Percentiles rank a stretch among this genome's conserved stretches.
These are phyloP conservation scores for Gymnothorax javanicus DNA, from an alignment of 2,797 vertebrate genomes.

Conservation along the genomic window DNA sequence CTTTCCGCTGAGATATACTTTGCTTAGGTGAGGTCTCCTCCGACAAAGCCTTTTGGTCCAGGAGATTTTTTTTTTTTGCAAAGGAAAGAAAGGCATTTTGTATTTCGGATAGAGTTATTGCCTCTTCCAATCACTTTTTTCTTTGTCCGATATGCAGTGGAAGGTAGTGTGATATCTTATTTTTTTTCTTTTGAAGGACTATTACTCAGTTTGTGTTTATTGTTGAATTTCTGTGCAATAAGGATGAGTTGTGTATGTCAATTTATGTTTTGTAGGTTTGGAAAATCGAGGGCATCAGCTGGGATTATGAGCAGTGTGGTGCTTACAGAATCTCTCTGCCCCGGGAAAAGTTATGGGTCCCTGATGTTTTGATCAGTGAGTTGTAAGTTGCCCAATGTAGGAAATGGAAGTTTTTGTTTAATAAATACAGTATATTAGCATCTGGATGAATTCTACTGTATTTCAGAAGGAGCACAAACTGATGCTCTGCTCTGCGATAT, in stretches of 20 bases:
- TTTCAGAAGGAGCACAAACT: not conserved
- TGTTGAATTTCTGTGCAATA: not conserved
- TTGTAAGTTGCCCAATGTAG: conserved; percentile 50
- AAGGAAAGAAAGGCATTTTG: too few species aligned
- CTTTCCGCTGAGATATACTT: too few species aligned
- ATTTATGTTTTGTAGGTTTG: conserved; percentile 43
- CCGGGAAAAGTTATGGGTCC: conserved; percentile 54
- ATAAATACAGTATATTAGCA: not conserved
- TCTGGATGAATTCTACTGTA: not conserved
- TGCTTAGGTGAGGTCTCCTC: too few species aligned
- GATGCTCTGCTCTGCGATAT: not conserved
- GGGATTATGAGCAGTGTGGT: conserved; percentile 54
- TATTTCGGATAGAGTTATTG: too few species aligned
- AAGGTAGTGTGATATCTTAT: not conserved
- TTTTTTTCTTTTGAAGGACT: not conserved
- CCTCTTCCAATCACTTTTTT: too few species aligned
- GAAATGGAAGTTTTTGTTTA: not conserved
- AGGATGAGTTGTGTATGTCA: not conserved
- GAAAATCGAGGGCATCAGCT: conserved; percentile 54
- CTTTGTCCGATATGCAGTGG: too few species aligned
- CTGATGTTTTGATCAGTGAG: conserved; percentile 56
- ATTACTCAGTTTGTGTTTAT: not conserved
- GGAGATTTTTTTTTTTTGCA: too few species aligned
- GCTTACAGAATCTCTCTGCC: conserved; percentile 51
- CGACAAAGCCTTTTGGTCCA: too few species aligned